Evolutionary conservation across 2,888 invertebrate species (phyloP), one percentile per base, ranked within the genome.

Genomic region (Acanthopleura granulata): DNA sequence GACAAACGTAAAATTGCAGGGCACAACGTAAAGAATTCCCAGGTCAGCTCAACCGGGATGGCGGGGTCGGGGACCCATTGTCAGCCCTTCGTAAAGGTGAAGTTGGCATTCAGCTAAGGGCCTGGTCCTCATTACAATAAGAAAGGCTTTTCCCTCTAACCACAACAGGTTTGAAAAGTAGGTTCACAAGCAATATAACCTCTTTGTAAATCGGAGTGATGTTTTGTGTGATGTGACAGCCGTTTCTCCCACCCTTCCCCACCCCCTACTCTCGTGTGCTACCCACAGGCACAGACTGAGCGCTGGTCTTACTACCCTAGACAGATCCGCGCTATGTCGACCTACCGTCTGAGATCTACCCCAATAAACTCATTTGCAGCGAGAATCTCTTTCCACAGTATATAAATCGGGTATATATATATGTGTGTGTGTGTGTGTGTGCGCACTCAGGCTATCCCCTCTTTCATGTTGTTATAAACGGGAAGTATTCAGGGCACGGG

Each of bases 171-270:
- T 27, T 66, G 27, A 66, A 66, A 27, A 27, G 66, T 22, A 27
- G 66, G 66, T 27, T 66, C 66, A 27, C 66, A 66, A 66, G 22
- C 66, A 16, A 66, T 66, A 22, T 27, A 66, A 66, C 66, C 66
- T 27, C 29, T 27, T 66, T 66, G 66, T 66, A 16, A 66, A 22
- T 27, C 66, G 15, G 25, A 27, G 29, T 22, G 66, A 57, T 57
- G 6, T 57, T n/a, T 57, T 57, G 57, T 57, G 12, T 57, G n/a
- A 57, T 6, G 22, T 22, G 57, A 57, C 57, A 57, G 57, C 57
- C 22, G 1, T 22, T 12, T 57, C 12, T 57, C n/a, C 9, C 40
- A 40, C 40, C 40, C 40, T 40, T 40, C 40, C 40, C 40, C 40
- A 40, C 40, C 40, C 40, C 40, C 40, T 40, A 40, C 40, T 6